Percentiles rank a stretch among this genome's conserved stretches.
phyloP scores from a whole-genome alignment of 2,113 vertebrate species.

The Genyomyrus donnyi region DNA sequence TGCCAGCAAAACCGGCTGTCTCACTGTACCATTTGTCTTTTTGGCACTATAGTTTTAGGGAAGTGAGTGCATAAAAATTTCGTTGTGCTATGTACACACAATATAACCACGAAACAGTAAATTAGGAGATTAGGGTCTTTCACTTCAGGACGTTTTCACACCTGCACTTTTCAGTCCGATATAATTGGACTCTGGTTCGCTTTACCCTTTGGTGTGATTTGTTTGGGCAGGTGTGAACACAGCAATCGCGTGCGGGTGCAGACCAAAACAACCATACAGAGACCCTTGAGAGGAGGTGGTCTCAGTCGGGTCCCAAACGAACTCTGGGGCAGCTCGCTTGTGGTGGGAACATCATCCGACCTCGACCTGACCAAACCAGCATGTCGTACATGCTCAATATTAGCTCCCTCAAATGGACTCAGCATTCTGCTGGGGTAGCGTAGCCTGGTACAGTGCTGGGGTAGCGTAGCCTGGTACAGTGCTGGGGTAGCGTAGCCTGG shows the following conservation, averaged over 20 bases:
- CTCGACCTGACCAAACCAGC: too few relatives aligned
- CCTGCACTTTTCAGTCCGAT: background rate
- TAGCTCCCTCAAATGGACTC: too few relatives aligned
- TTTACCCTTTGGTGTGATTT: background rate
- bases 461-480: background rate
- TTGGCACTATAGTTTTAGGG: background rate
- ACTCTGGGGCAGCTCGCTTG: too few relatives aligned
- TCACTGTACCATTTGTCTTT: background rate
- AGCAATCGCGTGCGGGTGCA: too few relatives aligned
- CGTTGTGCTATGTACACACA: background rate
- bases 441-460: background rate
- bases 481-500: too few relatives aligned
- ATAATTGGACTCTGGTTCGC: background rate
- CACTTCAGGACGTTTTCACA: background rate
- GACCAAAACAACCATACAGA: background rate
- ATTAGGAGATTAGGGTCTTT: background rate
- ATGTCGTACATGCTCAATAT: too few relatives aligned
- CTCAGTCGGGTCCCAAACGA: too few relatives aligned
- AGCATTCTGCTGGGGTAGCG: too few relatives aligned
- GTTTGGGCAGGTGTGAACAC: background rate
- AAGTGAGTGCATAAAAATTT: background rate
- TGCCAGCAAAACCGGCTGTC: background rate
- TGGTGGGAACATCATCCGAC: too few relatives aligned
- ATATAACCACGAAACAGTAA: background rate
- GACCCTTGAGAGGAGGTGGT: background rate